phyloP scores from a whole-genome alignment of 2,888 invertebrate genomes.

The Hydrotaea diabolus region DNA sequence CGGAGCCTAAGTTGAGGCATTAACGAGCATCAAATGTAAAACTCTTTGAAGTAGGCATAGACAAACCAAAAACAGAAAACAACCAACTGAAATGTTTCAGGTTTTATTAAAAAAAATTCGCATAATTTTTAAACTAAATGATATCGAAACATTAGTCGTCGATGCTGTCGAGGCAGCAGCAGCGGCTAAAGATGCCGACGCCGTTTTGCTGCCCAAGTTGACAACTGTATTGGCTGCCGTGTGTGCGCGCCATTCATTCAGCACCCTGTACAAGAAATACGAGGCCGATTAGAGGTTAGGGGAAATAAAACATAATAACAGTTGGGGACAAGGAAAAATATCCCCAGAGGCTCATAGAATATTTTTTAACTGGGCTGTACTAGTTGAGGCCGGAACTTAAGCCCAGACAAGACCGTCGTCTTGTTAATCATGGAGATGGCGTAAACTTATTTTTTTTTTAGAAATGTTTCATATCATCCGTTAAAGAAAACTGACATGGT shows the following conservation, averaged over 20 bases:
- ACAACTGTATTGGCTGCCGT: background rate
- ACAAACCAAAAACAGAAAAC: background rate
- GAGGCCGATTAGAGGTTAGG: background rate
- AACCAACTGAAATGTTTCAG: slow-evolving; percentile 1
- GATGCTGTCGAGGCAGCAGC: background rate
- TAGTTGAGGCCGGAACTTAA: no score
- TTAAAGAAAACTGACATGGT: no score
- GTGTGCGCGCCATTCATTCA: background rate
- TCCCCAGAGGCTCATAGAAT: no score
- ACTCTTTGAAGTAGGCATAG: slow-evolving; percentile 16
- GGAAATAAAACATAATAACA: no score
- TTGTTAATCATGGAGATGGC: no score
- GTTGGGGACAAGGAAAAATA: no score
- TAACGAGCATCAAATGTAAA: slow-evolving; percentile 13
- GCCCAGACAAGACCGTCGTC: no score
- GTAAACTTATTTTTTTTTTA: no score
- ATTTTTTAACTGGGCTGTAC: no score
- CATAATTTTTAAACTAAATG: slow-evolving; percentile 29
- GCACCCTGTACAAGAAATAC: background rate
- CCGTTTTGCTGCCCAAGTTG: background rate
- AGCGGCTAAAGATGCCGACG: background rate
- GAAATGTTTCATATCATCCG: no score
- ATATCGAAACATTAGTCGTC: background rate
- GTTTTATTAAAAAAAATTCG: slow-evolving; percentile 21
- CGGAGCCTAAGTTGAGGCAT: background rate